A percentile compares a stretch with the other conserved stretches of the same genome.
phyloP scores from a whole-genome alignment of 2,113 vertebrate genomes.

The Cervus canadensis region DNA sequence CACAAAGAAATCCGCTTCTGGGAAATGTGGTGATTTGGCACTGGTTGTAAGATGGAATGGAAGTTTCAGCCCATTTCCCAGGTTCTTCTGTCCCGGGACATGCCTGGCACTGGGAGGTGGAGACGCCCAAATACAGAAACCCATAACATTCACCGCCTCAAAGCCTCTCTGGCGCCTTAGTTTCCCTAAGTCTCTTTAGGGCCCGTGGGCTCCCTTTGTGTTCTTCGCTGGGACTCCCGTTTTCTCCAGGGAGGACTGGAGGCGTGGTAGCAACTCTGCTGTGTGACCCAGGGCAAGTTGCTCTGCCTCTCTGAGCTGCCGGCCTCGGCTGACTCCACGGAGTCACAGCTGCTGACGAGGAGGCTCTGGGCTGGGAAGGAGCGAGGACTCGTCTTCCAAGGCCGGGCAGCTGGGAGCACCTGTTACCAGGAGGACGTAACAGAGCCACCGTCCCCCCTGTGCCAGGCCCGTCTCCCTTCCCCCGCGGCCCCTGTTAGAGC shows the following conservation, averaged over 20 bases:
- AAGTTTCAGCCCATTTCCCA: neutral
- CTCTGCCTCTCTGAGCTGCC: neutral
- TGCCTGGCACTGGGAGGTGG: neutral
- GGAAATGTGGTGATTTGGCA: neutral
- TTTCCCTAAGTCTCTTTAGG: neutral
- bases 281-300: neutral
- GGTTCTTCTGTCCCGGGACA: neutral
- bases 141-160: neutral
- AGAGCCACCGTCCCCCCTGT: neutral
- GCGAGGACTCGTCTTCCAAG: neutral
- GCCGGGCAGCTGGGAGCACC: slow-evolving; percentile 17
- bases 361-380: neutral
- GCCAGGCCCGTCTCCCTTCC: neutral
- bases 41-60: neutral
- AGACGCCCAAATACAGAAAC: neutral
- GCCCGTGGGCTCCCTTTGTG: neutral
- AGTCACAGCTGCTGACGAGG: neutral
- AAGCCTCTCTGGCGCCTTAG: neutral
- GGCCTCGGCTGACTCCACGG: neutral
- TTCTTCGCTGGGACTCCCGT: neutral
- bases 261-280: neutral
- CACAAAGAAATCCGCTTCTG: neutral
- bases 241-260: neutral
- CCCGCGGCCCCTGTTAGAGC: accelerated
- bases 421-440: neutral